Evolutionary conservation across 2,113 vertebrate genomes (phyloP).

Genomic region (Hipposideros armiger): DNA sequence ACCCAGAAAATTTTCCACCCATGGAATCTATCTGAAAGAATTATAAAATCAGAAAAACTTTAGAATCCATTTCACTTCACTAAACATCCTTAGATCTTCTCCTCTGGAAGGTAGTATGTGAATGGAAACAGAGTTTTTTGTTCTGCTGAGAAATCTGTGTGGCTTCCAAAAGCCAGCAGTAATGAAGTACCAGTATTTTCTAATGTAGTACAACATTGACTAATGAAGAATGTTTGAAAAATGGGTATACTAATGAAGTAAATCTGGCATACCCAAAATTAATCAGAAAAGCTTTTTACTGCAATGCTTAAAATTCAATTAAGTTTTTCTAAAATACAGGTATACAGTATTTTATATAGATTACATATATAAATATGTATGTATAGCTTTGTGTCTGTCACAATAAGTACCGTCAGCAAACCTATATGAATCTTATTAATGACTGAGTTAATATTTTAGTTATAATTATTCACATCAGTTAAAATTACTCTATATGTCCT

Average conservation of each 20-base stretch:
- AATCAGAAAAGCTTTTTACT: conserved; percentile 24
- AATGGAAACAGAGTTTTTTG: not conserved
- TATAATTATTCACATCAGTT: not conserved
- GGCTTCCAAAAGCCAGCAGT: not conserved
- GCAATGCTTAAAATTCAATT: not conserved
- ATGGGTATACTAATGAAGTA: not conserved
- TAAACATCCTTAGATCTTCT: not conserved
- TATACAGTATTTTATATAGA: not conserved
- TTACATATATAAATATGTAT: not conserved
- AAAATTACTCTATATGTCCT: not conserved
- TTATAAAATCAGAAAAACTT: not conserved
- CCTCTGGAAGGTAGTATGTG: not conserved
- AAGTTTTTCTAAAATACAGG: conserved; percentile 23
- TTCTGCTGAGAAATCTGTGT: not conserved
- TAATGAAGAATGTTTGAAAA: conserved; percentile 9
- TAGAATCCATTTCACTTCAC: not conserved
- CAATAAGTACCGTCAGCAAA: not conserved
- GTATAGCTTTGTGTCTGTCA: not conserved
- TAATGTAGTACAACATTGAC: not conserved
- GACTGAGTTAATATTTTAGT: not conserved
- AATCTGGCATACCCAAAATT: not conserved
- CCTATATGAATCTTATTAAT: conserved; percentile 29
- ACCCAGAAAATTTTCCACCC: not conserved
- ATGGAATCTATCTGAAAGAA: not conserved
- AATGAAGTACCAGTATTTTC: not conserved